A percentile compares a stretch with the other conserved stretches of the same genome.
phyloP scores from a whole-genome alignment of 1,140 invertebrate species.

The Zaprionus davidi region DNA sequence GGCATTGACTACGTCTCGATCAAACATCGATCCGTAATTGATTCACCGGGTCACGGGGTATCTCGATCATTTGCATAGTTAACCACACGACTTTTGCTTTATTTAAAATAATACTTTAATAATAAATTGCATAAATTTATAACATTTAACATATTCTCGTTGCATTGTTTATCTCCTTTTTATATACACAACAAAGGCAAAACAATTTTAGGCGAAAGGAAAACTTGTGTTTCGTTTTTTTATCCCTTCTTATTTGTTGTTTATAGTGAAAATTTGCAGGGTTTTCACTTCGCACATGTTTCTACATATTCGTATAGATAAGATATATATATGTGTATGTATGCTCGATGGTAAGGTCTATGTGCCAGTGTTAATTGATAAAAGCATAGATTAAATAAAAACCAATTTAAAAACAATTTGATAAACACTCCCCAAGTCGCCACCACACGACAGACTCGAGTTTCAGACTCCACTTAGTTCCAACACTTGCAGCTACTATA shows the following conservation, averaged over 20 bases:
- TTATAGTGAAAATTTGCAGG: constrained; percentile 56
- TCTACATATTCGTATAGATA: constrained; percentile 38
- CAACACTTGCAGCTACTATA: constrained; percentile 43
- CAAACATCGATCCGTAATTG: background rate
- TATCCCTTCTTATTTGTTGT: constrained; percentile 45
- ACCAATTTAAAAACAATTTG: constrained; percentile 33
- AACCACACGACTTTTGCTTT: constrained; percentile 42
- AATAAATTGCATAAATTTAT: constrained; percentile 83
- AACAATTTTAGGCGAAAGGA: constrained; percentile 2
- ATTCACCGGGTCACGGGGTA: background rate
- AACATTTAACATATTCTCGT: constrained; percentile 81
- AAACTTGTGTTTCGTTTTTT: constrained; percentile 16
- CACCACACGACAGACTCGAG: constrained; percentile 10
- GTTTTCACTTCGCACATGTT: constrained; percentile 45
- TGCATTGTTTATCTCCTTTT: constrained; percentile 34
- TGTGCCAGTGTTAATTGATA: constrained; percentile 50
- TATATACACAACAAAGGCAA: constrained; percentile 13
- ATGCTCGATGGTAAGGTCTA: constrained; percentile 40
- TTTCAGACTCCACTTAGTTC: constrained; percentile 13
- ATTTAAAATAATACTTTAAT: constrained; percentile 79
- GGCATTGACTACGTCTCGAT: background rate
- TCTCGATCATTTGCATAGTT: constrained; percentile 1
- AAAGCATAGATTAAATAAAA: constrained; percentile 51
- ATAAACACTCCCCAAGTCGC: constrained; percentile 9
- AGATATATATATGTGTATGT: constrained; percentile 37